Evolutionary conservation across 2,113 vertebrate species (phyloP).

Genomic region (Formicarius rufipectus): DNA sequence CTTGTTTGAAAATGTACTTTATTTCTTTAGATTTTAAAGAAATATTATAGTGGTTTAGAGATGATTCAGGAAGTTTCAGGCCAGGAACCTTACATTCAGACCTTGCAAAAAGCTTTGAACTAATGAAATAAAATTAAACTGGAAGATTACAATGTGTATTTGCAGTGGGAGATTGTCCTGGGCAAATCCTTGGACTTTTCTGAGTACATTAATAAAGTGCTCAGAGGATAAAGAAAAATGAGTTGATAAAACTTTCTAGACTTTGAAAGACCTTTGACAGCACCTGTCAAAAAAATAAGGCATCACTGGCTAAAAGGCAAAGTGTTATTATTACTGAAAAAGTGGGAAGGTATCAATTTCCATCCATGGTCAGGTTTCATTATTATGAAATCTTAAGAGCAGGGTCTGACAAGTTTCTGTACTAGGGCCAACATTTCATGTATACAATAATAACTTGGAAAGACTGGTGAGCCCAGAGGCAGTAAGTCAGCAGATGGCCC

Average conservation of each 20-base stretch:
- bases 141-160: neutral
- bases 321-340: neutral
- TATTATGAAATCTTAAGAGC: neutral
- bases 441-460: neutral
- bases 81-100: neutral
- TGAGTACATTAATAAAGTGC: neutral
- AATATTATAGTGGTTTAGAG: neutral
- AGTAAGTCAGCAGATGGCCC: neutral
- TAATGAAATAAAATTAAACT: neutral
- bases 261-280: neutral
- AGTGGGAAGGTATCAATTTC: constrained; percentile 5
- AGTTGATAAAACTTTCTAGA: neutral
- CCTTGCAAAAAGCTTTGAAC: neutral
- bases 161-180: neutral
- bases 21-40: neutral
- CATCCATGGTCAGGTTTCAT: neutral
- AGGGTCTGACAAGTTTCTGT: neutral
- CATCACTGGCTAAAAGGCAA: neutral
- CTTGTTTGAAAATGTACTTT: neutral
- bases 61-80: neutral
- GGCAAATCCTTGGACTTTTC: neutral
- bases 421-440: neutral
- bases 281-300: neutral
- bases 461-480: neutral
- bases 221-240: neutral